Evolutionary conservation across 2,797 vertebrate species (phyloP).

Genomic region (Peromyscus melanophrys): DNA sequence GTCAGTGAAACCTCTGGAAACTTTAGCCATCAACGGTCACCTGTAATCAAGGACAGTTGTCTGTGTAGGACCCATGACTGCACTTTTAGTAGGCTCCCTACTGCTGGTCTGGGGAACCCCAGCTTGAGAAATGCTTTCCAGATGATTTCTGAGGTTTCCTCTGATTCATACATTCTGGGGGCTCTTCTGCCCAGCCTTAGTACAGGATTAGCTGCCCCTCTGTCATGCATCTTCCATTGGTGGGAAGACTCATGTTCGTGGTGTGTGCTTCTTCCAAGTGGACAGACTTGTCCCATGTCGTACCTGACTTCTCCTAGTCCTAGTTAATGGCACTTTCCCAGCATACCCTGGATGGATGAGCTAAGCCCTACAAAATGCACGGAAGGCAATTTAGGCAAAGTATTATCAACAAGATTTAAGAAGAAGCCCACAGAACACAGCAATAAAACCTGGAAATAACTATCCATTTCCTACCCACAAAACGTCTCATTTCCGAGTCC

Average conservation of each 20-base stretch:
- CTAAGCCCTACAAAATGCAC: constrained; percentile 63
- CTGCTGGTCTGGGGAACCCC: neutral
- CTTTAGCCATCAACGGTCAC: neutral
- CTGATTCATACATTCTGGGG: neutral
- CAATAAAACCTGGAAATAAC: constrained; percentile 85
- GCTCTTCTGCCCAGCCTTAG: neutral
- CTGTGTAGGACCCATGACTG: neutral
- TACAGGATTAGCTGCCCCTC: neutral
- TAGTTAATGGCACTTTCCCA: neutral
- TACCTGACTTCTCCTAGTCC: neutral
- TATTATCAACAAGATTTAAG: constrained; percentile 82
- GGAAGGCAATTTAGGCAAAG: constrained; percentile 71
- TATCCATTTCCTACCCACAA: constrained; percentile 83
- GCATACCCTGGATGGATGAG: constrained; percentile 29
- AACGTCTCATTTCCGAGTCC: constrained; percentile 85
- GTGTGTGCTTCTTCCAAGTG: neutral
- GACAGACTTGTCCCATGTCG: neutral
- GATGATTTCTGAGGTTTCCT: neutral
- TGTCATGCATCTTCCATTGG: neutral
- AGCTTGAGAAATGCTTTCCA: neutral
- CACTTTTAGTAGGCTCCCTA: neutral
- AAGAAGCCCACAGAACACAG: constrained; percentile 77
- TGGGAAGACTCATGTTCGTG: neutral
- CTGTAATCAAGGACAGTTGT: neutral
- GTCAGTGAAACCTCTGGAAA: neutral